These are phyloP conservation scores for Sebastes alutus DNA, from an alignment of 2,797 vertebrate species.

Conservation along the genomic window DNA sequence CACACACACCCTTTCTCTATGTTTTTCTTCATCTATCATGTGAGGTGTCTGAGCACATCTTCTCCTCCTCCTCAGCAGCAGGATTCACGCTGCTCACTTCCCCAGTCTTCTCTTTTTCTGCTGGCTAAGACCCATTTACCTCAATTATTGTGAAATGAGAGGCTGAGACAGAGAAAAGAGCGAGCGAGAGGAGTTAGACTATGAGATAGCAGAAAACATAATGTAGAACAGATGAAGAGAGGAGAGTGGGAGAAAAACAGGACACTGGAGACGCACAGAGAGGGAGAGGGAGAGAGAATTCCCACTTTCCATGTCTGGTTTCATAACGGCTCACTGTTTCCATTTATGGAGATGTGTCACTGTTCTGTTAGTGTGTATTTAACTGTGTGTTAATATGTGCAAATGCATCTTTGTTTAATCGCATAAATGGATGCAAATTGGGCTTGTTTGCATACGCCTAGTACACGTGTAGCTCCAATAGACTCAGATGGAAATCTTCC, in stretches of 20 bases:
- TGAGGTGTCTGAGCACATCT: slow-evolving; percentile 62
- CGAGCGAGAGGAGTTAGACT: slow-evolving; percentile 36
- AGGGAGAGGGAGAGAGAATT: slow-evolving; percentile 45
- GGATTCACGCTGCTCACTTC: slow-evolving; percentile 48
- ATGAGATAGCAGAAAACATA: slow-evolving; percentile 60
- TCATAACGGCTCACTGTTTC: slow-evolving; percentile 65
- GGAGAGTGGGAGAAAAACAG: slow-evolving; percentile 53
- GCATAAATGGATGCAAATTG: slow-evolving; percentile 49
- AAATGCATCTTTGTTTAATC: slow-evolving; percentile 44
- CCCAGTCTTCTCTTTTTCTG: slow-evolving; percentile 24
- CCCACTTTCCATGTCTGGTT: slow-evolving; percentile 68
- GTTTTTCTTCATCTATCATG: slow-evolving; percentile 42
- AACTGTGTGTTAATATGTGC: slow-evolving; percentile 40
- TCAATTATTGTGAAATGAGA: slow-evolving; percentile 55
- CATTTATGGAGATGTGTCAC: slow-evolving; percentile 65
- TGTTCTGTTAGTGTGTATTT: slow-evolving; percentile 40
- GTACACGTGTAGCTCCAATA: slow-evolving; percentile 1
- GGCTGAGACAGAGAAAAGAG: slow-evolving; percentile 40
- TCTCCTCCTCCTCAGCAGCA: slow-evolving; percentile 47
- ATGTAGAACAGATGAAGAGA: slow-evolving; percentile 70
- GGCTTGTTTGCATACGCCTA: slow-evolving; percentile 28
- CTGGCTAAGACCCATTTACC: slow-evolving; percentile 62
- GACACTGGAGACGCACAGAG: slow-evolving; percentile 40
- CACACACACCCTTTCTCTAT: background rate
- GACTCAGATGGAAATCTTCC: background rate